These are phyloP conservation scores for Atlantisia rogersi DNA, from an alignment of 2,113 vertebrate genomes.

Conservation along the genomic window DNA sequence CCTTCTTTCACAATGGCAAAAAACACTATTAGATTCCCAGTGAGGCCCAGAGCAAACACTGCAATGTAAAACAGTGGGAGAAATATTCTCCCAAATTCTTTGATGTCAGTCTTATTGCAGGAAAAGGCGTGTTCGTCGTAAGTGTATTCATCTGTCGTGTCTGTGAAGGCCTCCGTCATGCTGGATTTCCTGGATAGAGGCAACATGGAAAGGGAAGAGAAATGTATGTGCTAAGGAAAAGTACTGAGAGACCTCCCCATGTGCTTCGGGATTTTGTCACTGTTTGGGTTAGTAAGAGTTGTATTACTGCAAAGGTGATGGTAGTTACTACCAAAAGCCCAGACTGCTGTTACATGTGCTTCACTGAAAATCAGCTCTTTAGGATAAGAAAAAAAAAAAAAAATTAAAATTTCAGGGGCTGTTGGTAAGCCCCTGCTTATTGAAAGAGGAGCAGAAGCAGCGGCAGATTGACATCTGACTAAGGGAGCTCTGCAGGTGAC, in stretches of 20 bases:
- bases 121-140: constrained; percentile 38
- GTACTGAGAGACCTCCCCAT: neutral
- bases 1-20: constrained; percentile 76
- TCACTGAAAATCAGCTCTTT: neutral
- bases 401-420: neutral
- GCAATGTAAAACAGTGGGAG: constrained; percentile 68
- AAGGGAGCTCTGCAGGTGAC: neutral
- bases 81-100: constrained; percentile 63
- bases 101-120: constrained; percentile 56
- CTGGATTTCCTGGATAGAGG: neutral
- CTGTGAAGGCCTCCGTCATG: constrained; percentile 46
- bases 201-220: neutral
- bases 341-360: too few species aligned
- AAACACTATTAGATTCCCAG: constrained; percentile 87
- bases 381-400: neutral
- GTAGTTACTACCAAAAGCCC: neutral
- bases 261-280: neutral
- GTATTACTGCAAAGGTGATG: neutral
- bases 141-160: neutral
- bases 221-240: neutral
- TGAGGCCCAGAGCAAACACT: constrained; percentile 83
- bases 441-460: neutral
- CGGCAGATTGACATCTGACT: neutral
- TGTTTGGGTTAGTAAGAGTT: neutral
- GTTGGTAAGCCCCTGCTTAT: neutral